A percentile compares a stretch with the other conserved stretches of the same genome.
phyloP scores from a whole-genome alignment of 2,888 invertebrate genomes.

The Cheilosia impressa region DNA sequence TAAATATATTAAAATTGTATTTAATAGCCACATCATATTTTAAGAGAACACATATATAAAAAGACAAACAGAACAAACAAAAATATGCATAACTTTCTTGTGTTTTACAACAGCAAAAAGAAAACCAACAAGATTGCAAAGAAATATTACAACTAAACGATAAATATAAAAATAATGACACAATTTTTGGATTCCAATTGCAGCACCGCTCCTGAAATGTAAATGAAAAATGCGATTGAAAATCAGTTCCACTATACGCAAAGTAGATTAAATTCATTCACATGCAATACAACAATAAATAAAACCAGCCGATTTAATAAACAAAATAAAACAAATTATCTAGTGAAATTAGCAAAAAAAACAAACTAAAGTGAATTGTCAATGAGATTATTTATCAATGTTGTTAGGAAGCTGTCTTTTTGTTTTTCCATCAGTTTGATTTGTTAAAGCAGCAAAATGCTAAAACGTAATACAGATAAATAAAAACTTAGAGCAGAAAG shows the following conservation, averaged over 20 bases:
- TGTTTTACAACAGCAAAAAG: constrained; percentile 17
- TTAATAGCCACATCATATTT: constrained; percentile 74
- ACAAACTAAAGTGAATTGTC: constrained; percentile 60
- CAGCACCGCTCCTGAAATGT: constrained; percentile 67
- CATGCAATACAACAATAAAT: constrained; percentile 57
- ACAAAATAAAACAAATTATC: constrained; percentile 38
- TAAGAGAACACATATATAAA: constrained; percentile 68
- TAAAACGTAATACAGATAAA: constrained; percentile 31
- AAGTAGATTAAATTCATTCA: constrained; percentile 66
- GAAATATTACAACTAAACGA: constrained; percentile 25
- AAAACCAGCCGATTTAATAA: constrained; percentile 41
- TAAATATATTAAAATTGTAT: constrained; percentile 68
- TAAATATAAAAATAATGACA: constrained; percentile 23
- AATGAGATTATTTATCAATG: constrained; percentile 70
- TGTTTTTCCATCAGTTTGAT: constrained; percentile 5
- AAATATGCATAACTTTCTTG: constrained; percentile 12
- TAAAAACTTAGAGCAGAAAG: constrained; percentile 51
- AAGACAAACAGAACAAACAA: constrained; percentile 1
- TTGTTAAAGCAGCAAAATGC: constrained; percentile 48
- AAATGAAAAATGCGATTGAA: constrained; percentile 64
- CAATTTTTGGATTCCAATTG: constrained; percentile 51
- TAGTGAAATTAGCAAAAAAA: constrained; percentile 50
- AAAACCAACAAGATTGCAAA: constrained; percentile 20
- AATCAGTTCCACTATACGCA: constrained; percentile 70
- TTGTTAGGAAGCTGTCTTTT: constrained; percentile 52